Evolutionary conservation across 2,113 vertebrate species (phyloP), one percentile per base, ranked within the genome.

Genomic region (Potamarius usumacintae): DNA sequence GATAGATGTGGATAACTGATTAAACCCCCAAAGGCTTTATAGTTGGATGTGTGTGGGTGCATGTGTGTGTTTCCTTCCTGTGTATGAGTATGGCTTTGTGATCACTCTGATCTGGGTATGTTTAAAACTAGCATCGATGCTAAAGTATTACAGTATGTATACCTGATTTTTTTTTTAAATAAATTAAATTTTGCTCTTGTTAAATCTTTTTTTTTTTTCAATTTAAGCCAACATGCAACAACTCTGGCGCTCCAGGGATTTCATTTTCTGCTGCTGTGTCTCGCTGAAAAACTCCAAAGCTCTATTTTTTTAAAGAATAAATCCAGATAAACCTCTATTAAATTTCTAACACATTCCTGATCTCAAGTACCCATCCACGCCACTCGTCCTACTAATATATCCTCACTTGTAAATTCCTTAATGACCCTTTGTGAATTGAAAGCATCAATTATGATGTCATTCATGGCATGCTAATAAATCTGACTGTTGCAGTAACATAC

Each of bases 21-120:
- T 88, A 92, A 95, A 95, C 92, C 95, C 92, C 92, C 92, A 90
- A 87, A 91, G 93, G 92, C 92, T 95, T 94, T 94, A 95, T 95
- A 85, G 86, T 84, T 80, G 30, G 83, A 85, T 85, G 57, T 77
- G 18, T 87, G 42, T 62, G 27, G 48, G 2, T 30, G 57, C 52
- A 5, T 58, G 52, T 78, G 22, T 30, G 12, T 79, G 67, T 15
- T 20, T 18, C 42, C 17, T 71, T 67, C 72, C 27, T n/a, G 48
- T 17, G 27, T 78, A 25, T 9, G 22, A 78, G 84, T 80, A 74
- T 62, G 52, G 65, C 76, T 22, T 92, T 87, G 86, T 94, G 95
- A 95, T 96, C 95, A 94, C 94, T 91, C 90, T 94, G 91, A 94
- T 92, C 91, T 94, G 92, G 91, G 69, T 82, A 88, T 84, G 30